Evolutionary conservation across 2,113 vertebrate species (phyloP).

Genomic region (Dascyllus trimaculatus): DNA sequence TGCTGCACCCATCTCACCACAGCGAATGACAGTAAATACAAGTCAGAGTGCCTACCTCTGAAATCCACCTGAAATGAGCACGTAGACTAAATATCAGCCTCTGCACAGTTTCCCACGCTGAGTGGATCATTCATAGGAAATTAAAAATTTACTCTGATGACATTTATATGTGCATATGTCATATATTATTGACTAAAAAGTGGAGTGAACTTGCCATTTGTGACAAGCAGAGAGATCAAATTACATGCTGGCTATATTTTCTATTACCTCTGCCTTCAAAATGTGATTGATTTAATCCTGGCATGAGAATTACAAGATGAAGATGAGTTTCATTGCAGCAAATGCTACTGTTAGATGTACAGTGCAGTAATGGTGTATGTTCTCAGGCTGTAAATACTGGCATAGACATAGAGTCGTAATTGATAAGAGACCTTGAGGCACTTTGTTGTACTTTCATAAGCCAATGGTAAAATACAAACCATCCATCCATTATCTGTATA

Average conservation of each 20-base stretch:
- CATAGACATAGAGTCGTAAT: background rate
- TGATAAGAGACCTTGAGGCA: background rate
- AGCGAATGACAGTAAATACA: background rate
- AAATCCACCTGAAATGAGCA: background rate
- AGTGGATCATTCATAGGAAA: too few species aligned
- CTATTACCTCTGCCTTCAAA: constrained; percentile 4
- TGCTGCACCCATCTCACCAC: background rate
- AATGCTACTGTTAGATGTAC: background rate
- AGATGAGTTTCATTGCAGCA: background rate
- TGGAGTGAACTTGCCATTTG: background rate
- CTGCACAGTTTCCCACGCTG: background rate
- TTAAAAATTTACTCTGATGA: too few species aligned
- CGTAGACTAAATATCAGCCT: background rate
- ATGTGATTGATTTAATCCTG: constrained; percentile 14
- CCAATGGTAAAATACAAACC: too few species aligned
- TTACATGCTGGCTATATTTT: constrained; percentile 3
- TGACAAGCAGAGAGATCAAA: background rate
- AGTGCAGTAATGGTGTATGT: background rate
- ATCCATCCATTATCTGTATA: too few species aligned
- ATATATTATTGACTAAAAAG: background rate
- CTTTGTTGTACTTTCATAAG: background rate
- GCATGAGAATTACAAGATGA: background rate
- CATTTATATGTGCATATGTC: background rate
- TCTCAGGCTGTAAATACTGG: background rate
- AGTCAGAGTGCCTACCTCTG: background rate